These are phyloP conservation scores for Silurus asotus DNA, from an alignment of 2,113 vertebrate species.

Conservation along the genomic window DNA sequence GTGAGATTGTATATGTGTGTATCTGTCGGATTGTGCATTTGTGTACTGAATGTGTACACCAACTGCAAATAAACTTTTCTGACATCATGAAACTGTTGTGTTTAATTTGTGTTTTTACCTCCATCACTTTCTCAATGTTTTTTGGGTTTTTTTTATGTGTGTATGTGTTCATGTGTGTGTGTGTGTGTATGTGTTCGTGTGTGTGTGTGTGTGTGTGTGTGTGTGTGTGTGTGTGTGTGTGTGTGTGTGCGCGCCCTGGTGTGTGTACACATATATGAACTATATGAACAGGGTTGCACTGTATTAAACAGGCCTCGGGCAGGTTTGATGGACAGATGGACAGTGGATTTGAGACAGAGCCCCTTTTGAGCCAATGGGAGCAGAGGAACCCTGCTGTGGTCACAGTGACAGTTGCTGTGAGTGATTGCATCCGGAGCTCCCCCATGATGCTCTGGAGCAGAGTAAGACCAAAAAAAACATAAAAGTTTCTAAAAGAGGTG, in stretches of 20 bases:
- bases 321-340: slow-evolving; percentile 54
- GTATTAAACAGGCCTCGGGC: slow-evolving; percentile 38
- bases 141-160: background rate
- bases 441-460: slow-evolving; percentile 44
- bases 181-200: slow-evolving; percentile 1
- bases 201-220: background rate
- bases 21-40: too few relatives aligned
- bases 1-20: too few relatives aligned
- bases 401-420: slow-evolving; percentile 57
- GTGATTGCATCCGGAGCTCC: slow-evolving; percentile 56
- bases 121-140: background rate
- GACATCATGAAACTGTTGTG: slow-evolving; percentile 22
- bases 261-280: slow-evolving; percentile 1
- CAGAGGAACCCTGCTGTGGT: slow-evolving; percentile 46
- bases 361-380: slow-evolving; percentile 50
- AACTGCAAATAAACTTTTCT: background rate
- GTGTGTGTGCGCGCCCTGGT: background rate
- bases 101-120: too few relatives aligned
- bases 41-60: too few relatives aligned
- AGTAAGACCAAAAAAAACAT: background rate
- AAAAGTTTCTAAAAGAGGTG: slow-evolving; percentile 34
- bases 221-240: slow-evolving; percentile 18
- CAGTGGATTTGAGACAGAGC: slow-evolving; percentile 45
- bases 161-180: slow-evolving; percentile 16
- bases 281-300: slow-evolving; percentile 41